phyloP scores from a whole-genome alignment of 1,140 invertebrate genomes.

The Gonioctena quinquepunctata region DNA sequence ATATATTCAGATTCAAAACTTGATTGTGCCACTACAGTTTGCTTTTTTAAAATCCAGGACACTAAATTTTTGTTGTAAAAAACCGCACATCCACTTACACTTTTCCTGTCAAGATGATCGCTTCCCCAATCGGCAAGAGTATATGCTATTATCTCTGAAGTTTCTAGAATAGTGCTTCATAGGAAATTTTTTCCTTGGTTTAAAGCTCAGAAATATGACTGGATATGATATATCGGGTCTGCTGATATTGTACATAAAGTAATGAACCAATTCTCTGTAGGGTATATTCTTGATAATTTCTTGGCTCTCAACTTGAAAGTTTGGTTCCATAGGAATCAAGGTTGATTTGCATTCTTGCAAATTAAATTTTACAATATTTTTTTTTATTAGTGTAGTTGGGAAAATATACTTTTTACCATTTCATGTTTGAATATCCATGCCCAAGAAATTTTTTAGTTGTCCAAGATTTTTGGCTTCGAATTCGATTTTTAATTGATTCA shows the following conservation, averaged over 20 bases:
- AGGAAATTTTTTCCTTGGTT: too few relatives aligned
- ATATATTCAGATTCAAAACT: background rate
- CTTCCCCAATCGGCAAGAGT: background rate
- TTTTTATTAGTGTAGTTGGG: background rate
- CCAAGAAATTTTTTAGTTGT: constrained; percentile 12
- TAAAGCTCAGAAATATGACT: too few relatives aligned
- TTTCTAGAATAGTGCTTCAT: too few relatives aligned
- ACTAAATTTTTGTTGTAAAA: background rate
- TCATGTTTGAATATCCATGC: background rate
- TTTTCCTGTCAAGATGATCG: background rate
- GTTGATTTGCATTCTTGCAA: background rate
- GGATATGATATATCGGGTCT: background rate
- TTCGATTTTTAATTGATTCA: background rate
- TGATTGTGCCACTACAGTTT: background rate
- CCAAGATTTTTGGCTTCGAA: constrained; percentile 14
- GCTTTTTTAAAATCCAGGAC: background rate
- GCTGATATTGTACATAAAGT: background rate
- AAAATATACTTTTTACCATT: background rate
- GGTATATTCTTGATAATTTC: background rate
- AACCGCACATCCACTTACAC: background rate
- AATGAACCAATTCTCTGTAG: background rate
- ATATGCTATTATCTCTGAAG: background rate
- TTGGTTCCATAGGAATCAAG: background rate
- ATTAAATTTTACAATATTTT: background rate
- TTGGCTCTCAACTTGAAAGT: background rate